Base-by-base conservation (phyloP, 2,888 invertebrate genomes). In the Phalera bucephala region DNA sequence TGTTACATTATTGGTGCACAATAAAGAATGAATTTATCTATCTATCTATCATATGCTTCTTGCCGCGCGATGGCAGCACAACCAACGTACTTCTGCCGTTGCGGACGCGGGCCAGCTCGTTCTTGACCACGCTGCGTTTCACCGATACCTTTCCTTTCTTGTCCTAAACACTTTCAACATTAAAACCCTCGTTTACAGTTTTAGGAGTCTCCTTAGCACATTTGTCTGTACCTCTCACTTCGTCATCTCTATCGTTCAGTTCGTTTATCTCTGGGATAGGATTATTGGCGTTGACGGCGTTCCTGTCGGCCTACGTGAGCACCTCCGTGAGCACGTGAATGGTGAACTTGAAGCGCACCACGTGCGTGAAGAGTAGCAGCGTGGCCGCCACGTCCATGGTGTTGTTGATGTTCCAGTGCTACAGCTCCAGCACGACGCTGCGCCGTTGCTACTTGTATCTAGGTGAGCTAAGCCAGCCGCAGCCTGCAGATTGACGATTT, bases 401-500 rank as follows among this genome's bases (percentile, higher is more conserved):
- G 69, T 90, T 89, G 71, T 90, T 90, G 58, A 90, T 87, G 72
- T 90, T 90, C 32, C 89, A 72, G 82, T 91, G 90, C 90, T 90
- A 90, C 45, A 90, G 70, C 70, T 90, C 90, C 22, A 90, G 89
- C 88, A 91, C 90, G 65, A 90, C 88, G 73, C 90, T 90, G 59
- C 90, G 86, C 83, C 90, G 84, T 77, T 91, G 91, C 92, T 92
- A 93, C 92, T 93, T 93, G 85, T 91, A 92, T 52, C 91, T 80
- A 9, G 91, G 90, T 12, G 92, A 92, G 0, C 92, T 93, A 33
- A 93, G 88, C 92, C 93, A 93, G 30, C 93, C 92, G 74, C 93
- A 94, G 31, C 93, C 87, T 94, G 25, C 6, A 4, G 14, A 3
- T 15, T 15, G 2, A 31, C 7, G 23, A 22, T 4, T 22, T 37